Evolutionary conservation across 2,113 vertebrate species (phyloP).

Genomic region (Thryonomys swinderianus): DNA sequence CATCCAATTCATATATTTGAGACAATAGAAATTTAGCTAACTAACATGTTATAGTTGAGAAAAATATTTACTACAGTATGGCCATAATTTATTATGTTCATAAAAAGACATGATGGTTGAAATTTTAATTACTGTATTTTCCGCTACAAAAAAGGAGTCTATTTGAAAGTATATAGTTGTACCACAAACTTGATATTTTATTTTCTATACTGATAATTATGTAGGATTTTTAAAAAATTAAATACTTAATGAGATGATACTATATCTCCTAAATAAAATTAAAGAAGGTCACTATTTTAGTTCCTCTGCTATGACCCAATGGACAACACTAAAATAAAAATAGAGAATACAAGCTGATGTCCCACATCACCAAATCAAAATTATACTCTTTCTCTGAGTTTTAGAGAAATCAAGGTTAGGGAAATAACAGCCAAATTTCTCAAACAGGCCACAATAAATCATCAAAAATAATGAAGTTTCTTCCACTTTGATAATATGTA

Average conservation of each 20-base stretch:
- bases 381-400: neutral
- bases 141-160: neutral
- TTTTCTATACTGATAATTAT: neutral
- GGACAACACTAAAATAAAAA: neutral
- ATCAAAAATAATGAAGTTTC: neutral
- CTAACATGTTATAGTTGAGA: conserved; percentile 26
- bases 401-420: neutral
- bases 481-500: neutral
- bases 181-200: neutral
- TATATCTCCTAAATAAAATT: neutral
- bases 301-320: no score
- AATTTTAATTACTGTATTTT: conserved; percentile 43
- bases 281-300: neutral
- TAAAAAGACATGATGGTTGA: neutral
- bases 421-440: neutral
- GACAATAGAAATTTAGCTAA: neutral
- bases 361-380: neutral
- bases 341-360: neutral
- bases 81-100: neutral
- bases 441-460: neutral
- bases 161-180: neutral
- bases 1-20: neutral
- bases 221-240: neutral
- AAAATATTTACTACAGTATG: neutral
- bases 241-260: neutral